These are phyloP conservation scores for Ciconia stormi DNA, from an alignment of 2,113 vertebrate species.

Conservation along the genomic window DNA sequence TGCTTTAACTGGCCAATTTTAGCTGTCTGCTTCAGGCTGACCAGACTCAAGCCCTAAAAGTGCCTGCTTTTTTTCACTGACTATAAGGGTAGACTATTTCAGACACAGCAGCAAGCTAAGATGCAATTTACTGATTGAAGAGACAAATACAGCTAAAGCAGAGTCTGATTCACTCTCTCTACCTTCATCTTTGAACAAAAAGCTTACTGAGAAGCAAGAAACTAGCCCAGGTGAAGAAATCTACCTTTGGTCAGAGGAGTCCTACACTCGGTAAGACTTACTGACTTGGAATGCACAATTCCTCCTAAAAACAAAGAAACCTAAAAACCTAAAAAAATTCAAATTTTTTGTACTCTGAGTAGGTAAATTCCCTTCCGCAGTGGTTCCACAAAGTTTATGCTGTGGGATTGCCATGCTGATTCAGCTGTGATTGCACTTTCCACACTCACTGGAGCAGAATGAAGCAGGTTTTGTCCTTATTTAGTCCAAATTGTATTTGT, in stretches of 20 bases:
- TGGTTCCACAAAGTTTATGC: not conserved
- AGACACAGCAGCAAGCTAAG: not conserved
- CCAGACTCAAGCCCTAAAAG: not conserved
- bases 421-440: slow-evolving; percentile 27
- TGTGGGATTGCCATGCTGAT: not conserved
- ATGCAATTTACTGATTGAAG: slow-evolving; percentile 27
- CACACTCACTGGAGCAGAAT: not conserved
- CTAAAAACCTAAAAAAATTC: not conserved
- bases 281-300: not conserved
- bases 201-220: not conserved
- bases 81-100: not conserved
- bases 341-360: not conserved
- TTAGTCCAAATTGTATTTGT: slow-evolving; percentile 10
- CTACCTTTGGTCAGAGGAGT: not conserved
- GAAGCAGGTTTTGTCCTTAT: slow-evolving; percentile 18
- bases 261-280: not conserved
- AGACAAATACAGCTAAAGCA: not conserved
- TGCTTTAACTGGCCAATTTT: not conserved
- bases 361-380: not conserved
- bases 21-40: not conserved
- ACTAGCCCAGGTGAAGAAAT: not conserved
- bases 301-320: not conserved
- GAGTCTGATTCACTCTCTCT: not conserved
- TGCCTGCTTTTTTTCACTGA: not conserved
- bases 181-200: not conserved